Evolutionary conservation across 2,113 vertebrate species (phyloP).

Genomic region (Chionodraco myersi): DNA sequence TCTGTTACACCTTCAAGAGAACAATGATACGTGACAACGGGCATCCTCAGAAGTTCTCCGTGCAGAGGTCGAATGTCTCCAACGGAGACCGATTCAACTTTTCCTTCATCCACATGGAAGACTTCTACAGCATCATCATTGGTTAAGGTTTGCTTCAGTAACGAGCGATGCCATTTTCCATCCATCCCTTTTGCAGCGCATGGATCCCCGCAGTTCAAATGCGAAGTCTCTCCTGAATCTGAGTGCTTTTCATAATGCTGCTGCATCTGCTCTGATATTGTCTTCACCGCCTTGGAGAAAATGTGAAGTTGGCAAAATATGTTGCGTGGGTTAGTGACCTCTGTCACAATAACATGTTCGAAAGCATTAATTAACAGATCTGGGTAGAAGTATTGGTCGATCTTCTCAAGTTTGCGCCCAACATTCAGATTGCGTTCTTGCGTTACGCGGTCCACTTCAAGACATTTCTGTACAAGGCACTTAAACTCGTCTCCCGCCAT

Average conservation of each 20-base stretch:
- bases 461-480: conserved; percentile 52
- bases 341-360: conserved; percentile 86
- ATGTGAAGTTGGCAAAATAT: conserved; percentile 88
- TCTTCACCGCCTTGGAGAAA: conserved; percentile 84
- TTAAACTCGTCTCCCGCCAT: conserved; percentile 74
- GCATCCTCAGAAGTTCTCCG: conserved; percentile 86
- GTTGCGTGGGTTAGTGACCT: conserved; percentile 83
- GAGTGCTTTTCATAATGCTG: conserved; percentile 65
- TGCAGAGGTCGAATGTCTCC: conserved; percentile 81
- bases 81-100: conserved; percentile 82
- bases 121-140: conserved; percentile 80
- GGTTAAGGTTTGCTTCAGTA: conserved; percentile 80
- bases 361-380: conserved; percentile 82
- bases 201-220: conserved; percentile 79
- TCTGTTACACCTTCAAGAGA: conserved; percentile 84
- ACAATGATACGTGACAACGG: conserved; percentile 89
- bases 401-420: not conserved
- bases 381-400: conserved; percentile 86
- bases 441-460: conserved; percentile 6
- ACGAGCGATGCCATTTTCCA: conserved; percentile 88
- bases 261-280: conserved; percentile 84
- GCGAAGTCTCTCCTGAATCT: conserved; percentile 46
- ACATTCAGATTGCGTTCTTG: conserved; percentile 27
- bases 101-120: conserved; percentile 89
- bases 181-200: conserved; percentile 86